A percentile compares a stretch with the other conserved stretches of the same genome.
Evolutionary conservation across 2,888 invertebrate species (phyloP).

Genomic region (Abscondita cerata): DNA sequence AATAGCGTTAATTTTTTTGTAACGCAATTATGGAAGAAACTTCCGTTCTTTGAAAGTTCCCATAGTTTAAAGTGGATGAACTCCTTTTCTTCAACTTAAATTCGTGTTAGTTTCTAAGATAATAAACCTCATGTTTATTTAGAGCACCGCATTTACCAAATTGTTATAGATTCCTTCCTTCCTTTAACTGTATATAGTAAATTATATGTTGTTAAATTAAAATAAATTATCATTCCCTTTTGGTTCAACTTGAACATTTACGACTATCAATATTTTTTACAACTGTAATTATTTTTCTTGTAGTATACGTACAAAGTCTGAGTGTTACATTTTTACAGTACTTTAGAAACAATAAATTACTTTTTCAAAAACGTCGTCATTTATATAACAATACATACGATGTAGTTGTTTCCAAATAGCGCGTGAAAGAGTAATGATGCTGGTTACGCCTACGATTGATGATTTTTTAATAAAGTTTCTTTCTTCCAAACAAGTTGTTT

Average conservation of each 20-base stretch:
- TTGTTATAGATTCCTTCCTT: conserved; percentile 4
- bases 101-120: conserved; percentile 16
- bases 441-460: too few relatives aligned
- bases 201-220: background rate
- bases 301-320: too few relatives aligned
- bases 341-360: too few relatives aligned
- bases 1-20: conserved; percentile 29
- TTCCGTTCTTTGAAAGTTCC: conserved; percentile 25
- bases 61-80: conserved; percentile 21
- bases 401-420: too few relatives aligned
- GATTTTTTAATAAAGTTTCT: too few relatives aligned
- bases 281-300: too few relatives aligned
- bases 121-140: background rate
- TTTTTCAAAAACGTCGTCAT: too few relatives aligned
- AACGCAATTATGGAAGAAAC: conserved; percentile 26
- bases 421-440: too few relatives aligned
- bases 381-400: too few relatives aligned
- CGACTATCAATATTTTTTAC: too few relatives aligned
- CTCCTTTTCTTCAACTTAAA: conserved; percentile 19
- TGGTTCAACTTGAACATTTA: background rate
- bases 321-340: too few relatives aligned
- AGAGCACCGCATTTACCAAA: background rate
- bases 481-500: too few relatives aligned
- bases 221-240: background rate
- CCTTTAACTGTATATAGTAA: background rate